Conservation (phyloP, 2,113 vertebrate genomes). For the Saguinus imperator region DNA sequence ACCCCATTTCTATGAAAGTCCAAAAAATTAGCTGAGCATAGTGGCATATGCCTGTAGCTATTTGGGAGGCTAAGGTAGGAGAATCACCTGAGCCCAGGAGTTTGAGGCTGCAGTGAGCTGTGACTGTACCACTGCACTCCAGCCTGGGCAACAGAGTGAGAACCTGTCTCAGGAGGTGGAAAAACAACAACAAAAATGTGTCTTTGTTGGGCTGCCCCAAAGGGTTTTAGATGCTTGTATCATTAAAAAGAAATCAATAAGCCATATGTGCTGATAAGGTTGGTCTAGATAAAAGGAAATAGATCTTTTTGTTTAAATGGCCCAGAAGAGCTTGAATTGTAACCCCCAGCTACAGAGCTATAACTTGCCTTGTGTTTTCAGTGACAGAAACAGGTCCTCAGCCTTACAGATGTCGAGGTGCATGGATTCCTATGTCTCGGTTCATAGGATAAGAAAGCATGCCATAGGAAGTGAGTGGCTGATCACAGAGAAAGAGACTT, state of each 20-base stretch:
- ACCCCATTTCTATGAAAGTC: too few species aligned
- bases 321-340: neutral
- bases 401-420: neutral
- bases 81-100: too few species aligned
- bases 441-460: neutral
- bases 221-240: neutral
- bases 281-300: constrained; percentile 14
- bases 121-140: too few species aligned
- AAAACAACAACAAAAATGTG: neutral
- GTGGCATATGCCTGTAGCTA: too few species aligned
- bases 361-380: neutral
- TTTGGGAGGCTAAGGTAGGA: too few species aligned
- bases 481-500: neutral
- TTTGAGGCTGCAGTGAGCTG: too few species aligned
- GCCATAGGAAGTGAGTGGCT: neutral
- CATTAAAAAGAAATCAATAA: neutral
- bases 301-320: neutral
- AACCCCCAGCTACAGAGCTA: neutral
- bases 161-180: too few species aligned
- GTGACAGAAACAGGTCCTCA: neutral
- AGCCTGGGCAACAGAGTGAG: too few species aligned
- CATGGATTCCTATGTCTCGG: neutral
- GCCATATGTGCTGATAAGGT: neutral
- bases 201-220: neutral
- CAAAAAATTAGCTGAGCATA: too few species aligned